Evolutionary conservation across 2,113 vertebrate species (phyloP).

Genomic region (Bungarus multicinctus): DNA sequence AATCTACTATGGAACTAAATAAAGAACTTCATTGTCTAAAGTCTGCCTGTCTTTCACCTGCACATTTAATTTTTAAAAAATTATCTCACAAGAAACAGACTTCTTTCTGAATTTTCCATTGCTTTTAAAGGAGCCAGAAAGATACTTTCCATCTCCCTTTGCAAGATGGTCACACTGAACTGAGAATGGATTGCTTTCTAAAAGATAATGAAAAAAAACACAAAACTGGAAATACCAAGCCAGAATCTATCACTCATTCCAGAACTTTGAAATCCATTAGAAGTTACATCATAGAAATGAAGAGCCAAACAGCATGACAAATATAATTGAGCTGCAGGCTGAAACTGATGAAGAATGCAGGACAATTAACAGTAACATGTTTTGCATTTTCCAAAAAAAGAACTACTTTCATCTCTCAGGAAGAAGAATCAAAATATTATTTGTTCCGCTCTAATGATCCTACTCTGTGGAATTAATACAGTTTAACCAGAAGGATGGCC

Average conservation of each 20-base stretch:
- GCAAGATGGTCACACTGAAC: conserved; percentile 43
- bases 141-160: conserved; percentile 57
- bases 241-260: conserved; percentile 37
- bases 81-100: conserved; percentile 76
- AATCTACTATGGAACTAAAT: conserved; percentile 57
- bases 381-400: not conserved
- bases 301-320: conserved; percentile 38
- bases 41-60: conserved; percentile 59
- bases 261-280: conserved; percentile 47
- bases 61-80: conserved; percentile 69
- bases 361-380: conserved; percentile 8
- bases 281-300: conserved; percentile 34
- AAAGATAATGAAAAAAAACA: conserved; percentile 36
- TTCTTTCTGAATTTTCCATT: conserved; percentile 61
- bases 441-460: conserved; percentile 16
- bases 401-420: not conserved
- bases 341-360: conserved; percentile 12
- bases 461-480: conserved; percentile 25
- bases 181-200: not conserved
- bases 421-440: conserved; percentile 1
- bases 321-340: conserved; percentile 22
- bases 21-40: conserved; percentile 49
- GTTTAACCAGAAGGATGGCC: conserved; percentile 20
- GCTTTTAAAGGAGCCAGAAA: conserved; percentile 51
- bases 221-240: not conserved